These are phyloP conservation scores for Ethmia dodecea DNA, from an alignment of 2,888 invertebrate species.

Conservation along the genomic window DNA sequence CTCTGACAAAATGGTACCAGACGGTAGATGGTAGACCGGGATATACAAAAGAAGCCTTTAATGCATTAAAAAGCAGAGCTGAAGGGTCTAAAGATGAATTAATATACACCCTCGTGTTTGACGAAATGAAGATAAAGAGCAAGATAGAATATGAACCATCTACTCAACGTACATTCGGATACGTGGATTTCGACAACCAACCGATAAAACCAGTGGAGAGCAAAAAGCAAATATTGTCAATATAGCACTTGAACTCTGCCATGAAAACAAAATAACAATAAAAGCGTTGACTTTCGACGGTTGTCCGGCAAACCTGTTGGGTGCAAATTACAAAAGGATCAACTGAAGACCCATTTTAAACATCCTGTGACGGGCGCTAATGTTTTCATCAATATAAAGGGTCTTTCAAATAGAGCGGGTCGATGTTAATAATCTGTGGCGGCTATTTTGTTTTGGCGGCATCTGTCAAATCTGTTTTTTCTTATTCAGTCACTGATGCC, in stretches of 20 bases:
- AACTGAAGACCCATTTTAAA: slow-evolving; percentile 7
- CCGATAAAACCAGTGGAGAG: neutral
- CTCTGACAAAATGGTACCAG: slow-evolving; percentile 22
- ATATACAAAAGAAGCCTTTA: slow-evolving; percentile 18
- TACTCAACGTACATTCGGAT: too few species aligned
- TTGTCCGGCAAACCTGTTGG: slow-evolving; percentile 18
- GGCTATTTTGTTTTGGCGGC: too few species aligned
- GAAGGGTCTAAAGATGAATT: neutral
- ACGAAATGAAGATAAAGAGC: slow-evolving; percentile 15
- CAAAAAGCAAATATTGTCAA: neutral
- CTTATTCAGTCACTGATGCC: too few species aligned
- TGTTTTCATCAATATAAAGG: too few species aligned
- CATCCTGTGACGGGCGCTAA: neutral
- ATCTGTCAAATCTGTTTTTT: too few species aligned
- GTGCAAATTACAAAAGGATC: slow-evolving; percentile 9
- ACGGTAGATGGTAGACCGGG: slow-evolving; percentile 19
- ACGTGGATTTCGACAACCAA: too few species aligned
- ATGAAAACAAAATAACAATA: slow-evolving; percentile 11
- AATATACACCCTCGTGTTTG: slow-evolving; percentile 8
- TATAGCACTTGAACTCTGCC: slow-evolving; percentile 2
- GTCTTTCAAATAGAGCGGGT: too few species aligned
- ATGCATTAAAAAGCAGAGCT: slow-evolving; percentile 10
- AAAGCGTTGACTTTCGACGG: slow-evolving; percentile 23
- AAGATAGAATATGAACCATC: slow-evolving; percentile 7
- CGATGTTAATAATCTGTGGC: too few species aligned